These are phyloP conservation scores for Cheilosia impressa DNA, from an alignment of 2,888 invertebrate genomes.

Conservation along the genomic window DNA sequence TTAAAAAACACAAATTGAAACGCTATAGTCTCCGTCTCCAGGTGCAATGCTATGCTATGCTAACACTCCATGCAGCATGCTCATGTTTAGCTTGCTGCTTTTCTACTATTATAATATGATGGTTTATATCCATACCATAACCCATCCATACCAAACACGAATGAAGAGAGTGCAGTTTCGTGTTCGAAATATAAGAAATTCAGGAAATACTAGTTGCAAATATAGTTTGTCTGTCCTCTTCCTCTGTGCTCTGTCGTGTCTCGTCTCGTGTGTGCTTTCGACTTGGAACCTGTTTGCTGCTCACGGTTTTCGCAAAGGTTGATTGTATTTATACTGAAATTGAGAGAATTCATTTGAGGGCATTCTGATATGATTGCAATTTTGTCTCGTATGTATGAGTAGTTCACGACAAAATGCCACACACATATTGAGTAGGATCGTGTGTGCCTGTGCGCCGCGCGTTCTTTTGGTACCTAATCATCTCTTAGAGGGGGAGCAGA, in stretches of 20 bases:
- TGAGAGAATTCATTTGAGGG: slow-evolving; percentile 43
- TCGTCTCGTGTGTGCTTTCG: slow-evolving; percentile 16
- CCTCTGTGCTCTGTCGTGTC: not conserved
- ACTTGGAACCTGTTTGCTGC: slow-evolving; percentile 52
- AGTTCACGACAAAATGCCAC: slow-evolving; percentile 17
- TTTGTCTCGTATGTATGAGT: slow-evolving; percentile 26
- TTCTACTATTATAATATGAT: not conserved
- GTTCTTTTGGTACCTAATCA: slow-evolving; percentile 32
- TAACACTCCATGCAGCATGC: not conserved
- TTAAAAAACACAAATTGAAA: no score
- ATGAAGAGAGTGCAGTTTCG: slow-evolving; percentile 42
- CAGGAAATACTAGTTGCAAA: slow-evolving; percentile 55
- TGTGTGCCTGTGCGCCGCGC: slow-evolving; percentile 37
- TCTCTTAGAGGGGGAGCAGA: slow-evolving; percentile 11
- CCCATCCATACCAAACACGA: not conserved
- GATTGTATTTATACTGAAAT: slow-evolving; percentile 16
- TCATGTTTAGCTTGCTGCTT: not conserved
- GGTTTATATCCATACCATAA: no score
- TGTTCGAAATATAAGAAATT: slow-evolving; percentile 19
- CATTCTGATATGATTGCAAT: slow-evolving; percentile 44
- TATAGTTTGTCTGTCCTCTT: not conserved
- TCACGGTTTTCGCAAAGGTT: slow-evolving; percentile 29
- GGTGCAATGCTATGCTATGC: no score
- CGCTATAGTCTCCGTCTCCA: no score
- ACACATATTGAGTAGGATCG: slow-evolving; percentile 47